These are phyloP conservation scores for Parascotia fuliginaria DNA, from an alignment of 2,888 invertebrate genomes.

Conservation along the genomic window DNA sequence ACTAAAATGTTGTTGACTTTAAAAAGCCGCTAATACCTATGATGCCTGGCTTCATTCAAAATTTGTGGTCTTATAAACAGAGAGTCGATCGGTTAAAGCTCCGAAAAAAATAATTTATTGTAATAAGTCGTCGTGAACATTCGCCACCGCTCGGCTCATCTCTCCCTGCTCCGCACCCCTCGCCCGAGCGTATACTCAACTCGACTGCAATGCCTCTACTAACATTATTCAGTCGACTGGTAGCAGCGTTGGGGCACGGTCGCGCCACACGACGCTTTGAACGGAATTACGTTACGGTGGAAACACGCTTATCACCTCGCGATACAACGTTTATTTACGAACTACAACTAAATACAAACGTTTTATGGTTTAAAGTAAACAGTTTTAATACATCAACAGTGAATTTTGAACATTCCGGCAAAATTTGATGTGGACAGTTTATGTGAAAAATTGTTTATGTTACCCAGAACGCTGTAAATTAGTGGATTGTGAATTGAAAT, in stretches of 20 bases:
- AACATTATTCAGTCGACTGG: conserved; percentile 79
- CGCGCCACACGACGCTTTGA: conserved; percentile 77
- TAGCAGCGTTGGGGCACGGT: conserved; percentile 79
- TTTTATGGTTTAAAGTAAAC: conserved; percentile 19
- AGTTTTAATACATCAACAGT: conserved; percentile 24
- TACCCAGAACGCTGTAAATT: conserved; percentile 42
- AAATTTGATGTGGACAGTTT: conserved; percentile 60
- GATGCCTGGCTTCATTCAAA: conserved; percentile 71
- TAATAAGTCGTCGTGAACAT: conserved; percentile 83
- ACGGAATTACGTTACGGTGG: conserved; percentile 73
- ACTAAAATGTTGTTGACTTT: too few species aligned
- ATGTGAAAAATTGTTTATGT: conserved; percentile 56
- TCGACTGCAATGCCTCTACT: conserved; percentile 77
- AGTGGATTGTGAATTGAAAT: conserved; percentile 53
- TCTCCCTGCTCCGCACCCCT: conserved; percentile 69
- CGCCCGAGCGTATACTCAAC: conserved; percentile 73
- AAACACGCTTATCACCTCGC: conserved; percentile 78
- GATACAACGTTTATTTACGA: conserved; percentile 56
- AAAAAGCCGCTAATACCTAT: conserved; percentile 63
- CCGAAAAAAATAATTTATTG: conserved; percentile 82
- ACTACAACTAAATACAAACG: conserved; percentile 40
- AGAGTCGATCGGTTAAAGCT: conserved; percentile 76
- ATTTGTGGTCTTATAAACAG: conserved; percentile 67
- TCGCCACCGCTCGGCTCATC: conserved; percentile 83
- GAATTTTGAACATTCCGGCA: conserved; percentile 28